A percentile compares a stretch with the other conserved stretches of the same genome.
These are phyloP conservation scores for Dicyrtomina minuta DNA, from an alignment of 2,888 invertebrate species.

Conservation along the genomic window DNA sequence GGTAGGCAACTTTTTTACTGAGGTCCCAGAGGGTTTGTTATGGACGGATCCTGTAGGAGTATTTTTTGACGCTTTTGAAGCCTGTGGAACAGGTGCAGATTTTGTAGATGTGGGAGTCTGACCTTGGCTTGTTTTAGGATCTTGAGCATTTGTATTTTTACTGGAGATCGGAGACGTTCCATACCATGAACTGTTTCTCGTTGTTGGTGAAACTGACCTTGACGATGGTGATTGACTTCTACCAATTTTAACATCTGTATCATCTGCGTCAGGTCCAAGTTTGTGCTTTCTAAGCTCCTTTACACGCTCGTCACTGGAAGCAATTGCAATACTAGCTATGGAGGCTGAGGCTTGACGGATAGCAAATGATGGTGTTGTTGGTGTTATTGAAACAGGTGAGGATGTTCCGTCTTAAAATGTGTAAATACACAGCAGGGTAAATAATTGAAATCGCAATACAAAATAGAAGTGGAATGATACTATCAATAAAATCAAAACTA, in stretches of 20 bases:
- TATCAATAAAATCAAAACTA: too few relatives aligned
- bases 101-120: neutral
- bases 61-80: too few relatives aligned
- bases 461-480: too few relatives aligned
- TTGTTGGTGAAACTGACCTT: slow-evolving; percentile 3
- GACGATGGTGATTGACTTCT: neutral
- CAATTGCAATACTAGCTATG: slow-evolving; percentile 44
- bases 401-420: neutral
- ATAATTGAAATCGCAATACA: too few relatives aligned
- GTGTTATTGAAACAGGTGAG: neutral
- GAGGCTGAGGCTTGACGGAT: slow-evolving; percentile 56
- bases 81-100: too few relatives aligned
- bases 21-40: neutral
- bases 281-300: slow-evolving; percentile 39
- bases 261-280: neutral
- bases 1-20: neutral
- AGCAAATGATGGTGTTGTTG: slow-evolving; percentile 28
- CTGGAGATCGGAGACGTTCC: neutral
- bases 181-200: slow-evolving; percentile 24
- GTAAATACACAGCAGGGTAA: too few relatives aligned
- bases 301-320: slow-evolving; percentile 39
- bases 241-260: neutral
- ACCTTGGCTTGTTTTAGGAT: neutral
- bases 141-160: neutral
- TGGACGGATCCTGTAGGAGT: too few relatives aligned